These are phyloP conservation scores for Phocides pigmalion DNA, from an alignment of 1,140 invertebrate species.

Conservation along the genomic window DNA sequence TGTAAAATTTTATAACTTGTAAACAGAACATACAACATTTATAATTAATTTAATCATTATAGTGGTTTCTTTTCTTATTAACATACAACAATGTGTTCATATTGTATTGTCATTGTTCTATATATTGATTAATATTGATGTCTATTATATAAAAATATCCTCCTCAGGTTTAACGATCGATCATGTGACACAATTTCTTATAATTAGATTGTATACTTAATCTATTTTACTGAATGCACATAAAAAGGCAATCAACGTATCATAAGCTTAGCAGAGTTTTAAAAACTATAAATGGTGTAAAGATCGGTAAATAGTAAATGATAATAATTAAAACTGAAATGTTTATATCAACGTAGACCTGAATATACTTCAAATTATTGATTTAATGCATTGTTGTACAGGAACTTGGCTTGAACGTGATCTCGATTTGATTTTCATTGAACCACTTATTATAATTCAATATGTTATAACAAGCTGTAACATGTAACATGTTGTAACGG, in stretches of 20 bases:
- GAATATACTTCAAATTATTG: slow-evolving; percentile 71
- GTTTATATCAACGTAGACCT: slow-evolving; percentile 57
- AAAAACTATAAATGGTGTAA: slow-evolving; percentile 26
- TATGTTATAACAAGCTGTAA: slow-evolving; percentile 23
- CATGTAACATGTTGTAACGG: no score
- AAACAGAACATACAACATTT: no score
- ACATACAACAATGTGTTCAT: no score
- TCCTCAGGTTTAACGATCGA: no score
- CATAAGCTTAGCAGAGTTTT: slow-evolving; percentile 16
- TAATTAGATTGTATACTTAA: neutral
- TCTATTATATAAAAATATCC: no score
- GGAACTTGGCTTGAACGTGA: slow-evolving; percentile 69
- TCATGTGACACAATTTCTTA: no score
- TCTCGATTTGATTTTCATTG: slow-evolving; percentile 75
- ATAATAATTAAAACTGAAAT: slow-evolving; percentile 42
- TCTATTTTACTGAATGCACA: slow-evolving; percentile 19
- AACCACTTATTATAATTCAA: slow-evolving; percentile 56
- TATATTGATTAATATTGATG: no score
- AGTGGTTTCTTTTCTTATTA: no score
- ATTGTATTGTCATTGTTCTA: no score
- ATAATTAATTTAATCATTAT: no score
- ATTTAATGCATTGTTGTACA: slow-evolving; percentile 73
- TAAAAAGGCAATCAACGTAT: neutral
- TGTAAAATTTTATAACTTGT: no score
- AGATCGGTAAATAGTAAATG: slow-evolving; percentile 22